Evolutionary conservation across 1,140 invertebrate species (phyloP).

Genomic region (Zaprionus africanus): DNA sequence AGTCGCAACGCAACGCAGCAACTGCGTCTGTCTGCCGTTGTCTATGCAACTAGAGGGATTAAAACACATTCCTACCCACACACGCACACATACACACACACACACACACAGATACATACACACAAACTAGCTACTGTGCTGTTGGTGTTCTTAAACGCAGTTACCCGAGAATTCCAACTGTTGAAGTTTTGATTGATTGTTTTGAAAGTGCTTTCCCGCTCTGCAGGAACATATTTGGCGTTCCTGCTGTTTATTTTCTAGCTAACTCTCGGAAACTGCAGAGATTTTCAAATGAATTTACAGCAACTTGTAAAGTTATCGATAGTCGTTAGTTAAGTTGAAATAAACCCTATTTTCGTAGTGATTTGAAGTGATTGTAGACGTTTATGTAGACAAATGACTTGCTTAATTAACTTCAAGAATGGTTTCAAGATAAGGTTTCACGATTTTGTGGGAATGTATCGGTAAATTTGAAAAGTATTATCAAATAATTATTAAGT

Average conservation of each 20-base stretch:
- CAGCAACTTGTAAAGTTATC: neutral
- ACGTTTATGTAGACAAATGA: neutral
- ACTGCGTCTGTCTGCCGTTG: slow-evolving; percentile 26
- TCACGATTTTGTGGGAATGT: neutral
- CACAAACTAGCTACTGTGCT: neutral
- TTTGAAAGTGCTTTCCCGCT: neutral
- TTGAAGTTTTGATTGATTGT: slow-evolving; percentile 16
- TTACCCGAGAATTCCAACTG: slow-evolving; percentile 25
- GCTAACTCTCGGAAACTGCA: neutral
- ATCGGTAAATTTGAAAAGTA: neutral
- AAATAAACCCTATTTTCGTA: neutral
- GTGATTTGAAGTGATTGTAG: no score
- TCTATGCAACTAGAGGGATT: slow-evolving; percentile 40
- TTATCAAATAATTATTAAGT: neutral
- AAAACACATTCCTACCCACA: slow-evolving; percentile 25
- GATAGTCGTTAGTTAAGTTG: neutral
- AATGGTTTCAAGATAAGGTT: no score
- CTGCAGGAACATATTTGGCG: neutral
- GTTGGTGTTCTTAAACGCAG: slow-evolving; percentile 35
- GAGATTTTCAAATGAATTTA: neutral
- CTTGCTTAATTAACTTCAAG: neutral
- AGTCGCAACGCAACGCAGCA: slow-evolving; percentile 6
- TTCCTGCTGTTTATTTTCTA: neutral
- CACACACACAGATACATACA: neutral
- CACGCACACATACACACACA: slow-evolving; percentile 6